These are phyloP conservation scores for Clarias platycephalus DNA, from an alignment of 2,797 vertebrate species.

Conservation along the genomic window DNA sequence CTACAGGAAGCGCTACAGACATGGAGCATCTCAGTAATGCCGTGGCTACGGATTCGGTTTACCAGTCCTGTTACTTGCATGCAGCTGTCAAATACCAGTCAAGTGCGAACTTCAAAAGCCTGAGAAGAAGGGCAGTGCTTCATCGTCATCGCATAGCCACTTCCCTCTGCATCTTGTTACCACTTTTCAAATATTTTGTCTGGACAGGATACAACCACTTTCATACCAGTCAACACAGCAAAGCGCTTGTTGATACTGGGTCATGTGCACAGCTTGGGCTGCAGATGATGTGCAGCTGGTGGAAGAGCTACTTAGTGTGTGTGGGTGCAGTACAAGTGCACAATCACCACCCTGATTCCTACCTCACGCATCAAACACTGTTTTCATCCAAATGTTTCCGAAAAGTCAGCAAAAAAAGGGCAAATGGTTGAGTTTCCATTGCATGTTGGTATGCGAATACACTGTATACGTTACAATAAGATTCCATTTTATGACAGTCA, in stretches of 20 bases:
- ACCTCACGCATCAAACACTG: constrained; percentile 10
- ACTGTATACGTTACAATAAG: background rate
- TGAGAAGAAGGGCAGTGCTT: constrained; percentile 47
- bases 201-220: constrained; percentile 72
- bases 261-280: constrained; percentile 45
- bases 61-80: constrained; percentile 53
- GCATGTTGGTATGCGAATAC: background rate
- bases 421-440: background rate
- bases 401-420: constrained; percentile 16
- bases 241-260: constrained; percentile 54
- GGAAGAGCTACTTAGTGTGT: constrained; percentile 30
- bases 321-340: constrained; percentile 36
- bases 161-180: constrained; percentile 65
- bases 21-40: constrained; percentile 23
- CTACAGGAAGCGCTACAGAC: constrained; percentile 32
- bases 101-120: constrained; percentile 63
- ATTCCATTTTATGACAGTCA: background rate
- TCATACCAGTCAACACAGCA: constrained; percentile 57
- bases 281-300: constrained; percentile 53
- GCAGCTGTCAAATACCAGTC: constrained; percentile 68
- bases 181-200: constrained; percentile 76
- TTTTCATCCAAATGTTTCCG: background rate
- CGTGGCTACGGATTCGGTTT: constrained; percentile 58
- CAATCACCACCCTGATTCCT: constrained; percentile 22
- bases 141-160: constrained; percentile 41